Evolutionary conservation across 2,113 vertebrate genomes (phyloP), one percentile per base, ranked within the genome.

Genomic region (Antechinus stuartii): DNA sequence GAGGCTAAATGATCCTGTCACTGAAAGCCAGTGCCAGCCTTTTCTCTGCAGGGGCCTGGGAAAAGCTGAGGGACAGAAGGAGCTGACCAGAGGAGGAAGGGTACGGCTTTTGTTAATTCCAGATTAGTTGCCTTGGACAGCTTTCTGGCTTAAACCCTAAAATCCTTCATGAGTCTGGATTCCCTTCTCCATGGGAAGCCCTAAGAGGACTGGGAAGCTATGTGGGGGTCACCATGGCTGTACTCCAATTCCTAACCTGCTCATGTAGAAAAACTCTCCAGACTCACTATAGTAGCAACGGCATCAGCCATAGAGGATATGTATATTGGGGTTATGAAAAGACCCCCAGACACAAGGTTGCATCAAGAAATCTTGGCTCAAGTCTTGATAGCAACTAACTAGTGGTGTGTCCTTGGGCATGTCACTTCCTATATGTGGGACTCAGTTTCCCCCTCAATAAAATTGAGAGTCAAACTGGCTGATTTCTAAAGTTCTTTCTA

Each of bases 171-270:
- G 93, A 56, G 16, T 57, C 93, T 95, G 93, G 96, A 91, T 54
- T 76, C 26, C 16, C 93, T 94, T 92, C 92, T 56, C 93, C 89
- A 89, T 57, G 90, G 94, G 93, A 94, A 94, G 93, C 91, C 95
- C 92, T 76, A 49, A 93, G 8, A 4, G 90, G 91, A 27, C 46
- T 53, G 16, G 27, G 46, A 50, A 94, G 96, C 91, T 90, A 90
- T 92, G 93, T 76, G 92, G 96, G 94, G 93, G 68, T 95, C 96
- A 96, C 26, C 55, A 14, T 0, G 57, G 68, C 76, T 0, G 46
- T 3, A 24, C 46, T 94, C 76, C 54, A 94, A 1, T 52, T 91
- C 56, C 93, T 95, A 57, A 90, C 90, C 56, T 93, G 91, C 22
- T 24, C 95, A 90, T 47, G 54, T 56, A 8, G 26, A 52, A 57